Evolutionary conservation across 2,888 invertebrate genomes (phyloP).

Genomic region (Drosophila fulvimacula): DNA sequence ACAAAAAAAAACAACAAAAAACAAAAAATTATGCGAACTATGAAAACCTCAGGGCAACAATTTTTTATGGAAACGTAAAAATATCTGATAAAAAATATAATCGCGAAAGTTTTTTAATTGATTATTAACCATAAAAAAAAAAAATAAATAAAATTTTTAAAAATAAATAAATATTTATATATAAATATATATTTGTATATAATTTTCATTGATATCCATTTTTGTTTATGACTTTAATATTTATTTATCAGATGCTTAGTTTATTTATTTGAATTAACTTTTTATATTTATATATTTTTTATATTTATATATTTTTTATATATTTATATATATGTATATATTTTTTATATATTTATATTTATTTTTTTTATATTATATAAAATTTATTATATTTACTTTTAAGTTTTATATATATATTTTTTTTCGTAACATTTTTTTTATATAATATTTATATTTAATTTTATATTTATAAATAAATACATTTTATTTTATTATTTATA

Average conservation of each 20-base stretch:
- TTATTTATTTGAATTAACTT: background rate
- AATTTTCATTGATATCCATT: no score
- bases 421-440: background rate
- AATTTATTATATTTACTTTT: no score
- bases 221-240: no score
- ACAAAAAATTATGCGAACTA: background rate
- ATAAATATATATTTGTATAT: no score
- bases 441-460: no score
- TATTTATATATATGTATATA: background rate
- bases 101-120: background rate
- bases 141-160: no score
- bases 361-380: no score
- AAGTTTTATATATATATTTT: no score
- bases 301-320: background rate
- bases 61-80: background rate
- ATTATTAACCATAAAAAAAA: background rate
- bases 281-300: no score
- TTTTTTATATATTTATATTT: background rate
- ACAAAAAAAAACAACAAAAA: conserved; percentile 13
- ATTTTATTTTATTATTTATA: no score
- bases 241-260: background rate
- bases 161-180: background rate
- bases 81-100: conserved; percentile 1
- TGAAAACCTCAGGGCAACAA: background rate
- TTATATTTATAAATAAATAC: no score